These are phyloP conservation scores for Anthopleura sola DNA, from an alignment of 64 coral and sea anemone genomes.

Conservation along the genomic window DNA sequence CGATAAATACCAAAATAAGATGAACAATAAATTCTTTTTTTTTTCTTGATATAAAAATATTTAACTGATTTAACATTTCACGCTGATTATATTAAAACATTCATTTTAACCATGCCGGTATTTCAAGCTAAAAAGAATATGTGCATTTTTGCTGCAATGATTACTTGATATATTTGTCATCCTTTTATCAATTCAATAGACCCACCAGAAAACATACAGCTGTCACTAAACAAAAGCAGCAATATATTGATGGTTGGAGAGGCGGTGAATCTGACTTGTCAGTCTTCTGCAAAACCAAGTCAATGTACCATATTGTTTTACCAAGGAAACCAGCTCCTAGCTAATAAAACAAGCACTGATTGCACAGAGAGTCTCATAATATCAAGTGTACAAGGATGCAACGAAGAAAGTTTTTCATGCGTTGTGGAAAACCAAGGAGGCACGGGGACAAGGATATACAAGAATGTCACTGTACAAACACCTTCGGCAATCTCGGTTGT, in stretches of 20 bases:
- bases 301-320: neutral
- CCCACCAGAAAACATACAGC: constrained; percentile 37
- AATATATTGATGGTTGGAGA: constrained; percentile 17
- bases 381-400: constrained; percentile 1
- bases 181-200: neutral
- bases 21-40: too few species aligned
- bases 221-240: constrained; percentile 26
- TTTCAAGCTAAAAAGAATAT: too few species aligned
- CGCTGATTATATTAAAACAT: neutral
- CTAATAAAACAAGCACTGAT: neutral
- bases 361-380: constrained; percentile 1
- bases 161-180: neutral
- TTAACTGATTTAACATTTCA: too few species aligned
- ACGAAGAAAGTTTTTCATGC: constrained; percentile 6
- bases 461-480: neutral
- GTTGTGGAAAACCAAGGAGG: neutral
- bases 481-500: neutral
- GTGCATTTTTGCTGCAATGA: neutral
- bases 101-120: neutral
- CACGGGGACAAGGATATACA: neutral
- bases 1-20: too few species aligned
- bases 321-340: neutral
- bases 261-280: constrained; percentile 27
- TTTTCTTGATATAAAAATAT: too few species aligned
- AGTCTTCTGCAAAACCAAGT: constrained; percentile 2